A percentile compares a stretch with the other conserved stretches of the same genome.
These are phyloP conservation scores for Schizopygopsis malacanthus DNA, from an alignment of 2,797 vertebrate genomes.

Conservation along the genomic window DNA sequence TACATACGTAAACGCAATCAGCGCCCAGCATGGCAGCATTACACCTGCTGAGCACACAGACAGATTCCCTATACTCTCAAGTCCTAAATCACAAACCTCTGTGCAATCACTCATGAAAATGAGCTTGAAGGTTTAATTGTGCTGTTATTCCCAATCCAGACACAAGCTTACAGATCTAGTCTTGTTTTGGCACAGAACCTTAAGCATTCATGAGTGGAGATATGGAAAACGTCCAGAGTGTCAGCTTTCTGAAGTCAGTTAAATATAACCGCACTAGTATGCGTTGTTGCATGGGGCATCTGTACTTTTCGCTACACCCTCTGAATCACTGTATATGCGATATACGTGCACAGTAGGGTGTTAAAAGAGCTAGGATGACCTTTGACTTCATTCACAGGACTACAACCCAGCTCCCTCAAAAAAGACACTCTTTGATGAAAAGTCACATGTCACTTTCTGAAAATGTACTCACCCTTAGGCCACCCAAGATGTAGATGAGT, in stretches of 20 bases:
- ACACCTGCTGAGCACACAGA: neutral
- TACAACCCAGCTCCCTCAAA: neutral
- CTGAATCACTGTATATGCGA: conserved; percentile 11
- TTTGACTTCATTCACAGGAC: conserved; percentile 15
- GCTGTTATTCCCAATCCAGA: conserved; percentile 30
- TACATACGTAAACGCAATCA: neutral
- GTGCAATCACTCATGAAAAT: neutral
- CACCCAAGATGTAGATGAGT: neutral
- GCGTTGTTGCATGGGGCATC: conserved; percentile 26
- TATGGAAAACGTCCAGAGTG: conserved; percentile 31
- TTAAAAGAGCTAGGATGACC: neutral
- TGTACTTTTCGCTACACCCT: conserved; percentile 8
- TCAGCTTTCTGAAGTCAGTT: conserved; percentile 47
- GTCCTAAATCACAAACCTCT: neutral
- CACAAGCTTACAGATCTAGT: conserved; percentile 18
- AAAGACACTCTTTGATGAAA: neutral
- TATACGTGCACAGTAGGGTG: neutral
- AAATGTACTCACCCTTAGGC: neutral
- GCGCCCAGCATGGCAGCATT: neutral
- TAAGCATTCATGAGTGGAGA: conserved; percentile 27
- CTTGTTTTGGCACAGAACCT: conserved; percentile 19
- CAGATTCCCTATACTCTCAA: neutral
- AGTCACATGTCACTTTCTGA: neutral
- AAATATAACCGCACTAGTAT: conserved; percentile 42
- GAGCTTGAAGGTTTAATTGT: conserved; percentile 6